phyloP scores from a whole-genome alignment of 2,888 invertebrate genomes.

The Oscheius onirici region DNA sequence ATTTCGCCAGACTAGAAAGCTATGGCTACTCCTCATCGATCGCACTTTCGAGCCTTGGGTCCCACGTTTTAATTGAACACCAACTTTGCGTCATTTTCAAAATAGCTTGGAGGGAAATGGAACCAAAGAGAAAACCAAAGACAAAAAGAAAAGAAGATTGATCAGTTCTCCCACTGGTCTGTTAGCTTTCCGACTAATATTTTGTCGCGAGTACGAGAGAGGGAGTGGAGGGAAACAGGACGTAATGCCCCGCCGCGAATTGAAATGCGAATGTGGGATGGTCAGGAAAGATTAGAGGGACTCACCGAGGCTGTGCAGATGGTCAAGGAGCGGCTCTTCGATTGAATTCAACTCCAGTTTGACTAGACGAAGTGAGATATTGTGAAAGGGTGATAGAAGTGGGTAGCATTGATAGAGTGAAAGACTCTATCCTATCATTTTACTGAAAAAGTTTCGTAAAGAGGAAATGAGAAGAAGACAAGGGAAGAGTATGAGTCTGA shows the following conservation, averaged over 20 bases:
- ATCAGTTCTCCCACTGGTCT: too few species aligned
- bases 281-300: not conserved
- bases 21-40: slow-evolving; percentile 4
- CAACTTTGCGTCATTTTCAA: not conserved
- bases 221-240: too few species aligned
- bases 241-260: too few species aligned
- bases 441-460: not conserved
- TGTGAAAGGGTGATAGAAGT: not conserved
- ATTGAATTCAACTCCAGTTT: not conserved
- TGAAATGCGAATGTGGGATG: too few species aligned
- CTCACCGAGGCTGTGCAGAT: slow-evolving; percentile 9
- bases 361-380: too few species aligned
- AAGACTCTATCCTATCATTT: slow-evolving; percentile 1
- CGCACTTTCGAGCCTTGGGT: not conserved
- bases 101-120: not conserved
- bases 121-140: too few species aligned
- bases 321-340: slow-evolving; percentile 15
- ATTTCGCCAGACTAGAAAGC: not conserved
- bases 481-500: not conserved
- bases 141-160: too few species aligned
- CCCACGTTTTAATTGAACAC: not conserved
- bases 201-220: too few species aligned
- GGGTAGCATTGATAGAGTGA: not conserved
- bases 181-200: too few species aligned
- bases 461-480: not conserved